Percentiles rank a stretch among this genome's conserved stretches.
Conservation (phyloP, 1,140 invertebrate genomes). For the Oryctes rhinoceros region DNA sequence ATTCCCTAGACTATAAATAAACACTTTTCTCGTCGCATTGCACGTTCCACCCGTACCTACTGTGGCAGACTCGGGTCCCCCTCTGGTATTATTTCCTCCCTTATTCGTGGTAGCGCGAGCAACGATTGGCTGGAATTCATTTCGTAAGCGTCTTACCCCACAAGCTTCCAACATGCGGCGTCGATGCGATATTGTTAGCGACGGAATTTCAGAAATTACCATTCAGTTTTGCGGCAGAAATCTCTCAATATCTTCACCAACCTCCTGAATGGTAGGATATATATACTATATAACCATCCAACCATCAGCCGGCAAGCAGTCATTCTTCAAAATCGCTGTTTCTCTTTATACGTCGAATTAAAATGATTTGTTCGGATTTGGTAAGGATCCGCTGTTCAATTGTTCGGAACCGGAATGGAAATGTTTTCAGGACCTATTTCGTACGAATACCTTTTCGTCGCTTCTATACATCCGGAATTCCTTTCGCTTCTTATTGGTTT, state of each 20-base stretch:
- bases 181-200: constrained; percentile 19
- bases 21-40: constrained; percentile 44
- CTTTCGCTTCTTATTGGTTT: background rate
- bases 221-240: background rate
- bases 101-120: background rate
- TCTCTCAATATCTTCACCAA: constrained; percentile 23
- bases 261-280: background rate
- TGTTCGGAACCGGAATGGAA: constrained; percentile 8
- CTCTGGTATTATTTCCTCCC: constrained; percentile 16
- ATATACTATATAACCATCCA: background rate
- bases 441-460: constrained; percentile 21
- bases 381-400: constrained; percentile 27
- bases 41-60: constrained; percentile 23
- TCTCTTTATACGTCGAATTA: constrained; percentile 38
- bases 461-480: background rate
- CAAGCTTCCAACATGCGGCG: background rate
- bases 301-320: background rate
- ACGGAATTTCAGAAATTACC: constrained; percentile 31
- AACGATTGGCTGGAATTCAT: constrained; percentile 25
- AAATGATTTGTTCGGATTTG: constrained; percentile 38
- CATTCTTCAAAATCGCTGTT: constrained; percentile 24
- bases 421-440: constrained; percentile 18
- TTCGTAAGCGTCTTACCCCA: constrained; percentile 24
- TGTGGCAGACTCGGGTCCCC: background rate
- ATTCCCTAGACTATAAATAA: constrained; percentile 47